These are phyloP conservation scores for Gallinago paraguaiae DNA, from an alignment of 2,113 vertebrate species.

Conservation along the genomic window DNA sequence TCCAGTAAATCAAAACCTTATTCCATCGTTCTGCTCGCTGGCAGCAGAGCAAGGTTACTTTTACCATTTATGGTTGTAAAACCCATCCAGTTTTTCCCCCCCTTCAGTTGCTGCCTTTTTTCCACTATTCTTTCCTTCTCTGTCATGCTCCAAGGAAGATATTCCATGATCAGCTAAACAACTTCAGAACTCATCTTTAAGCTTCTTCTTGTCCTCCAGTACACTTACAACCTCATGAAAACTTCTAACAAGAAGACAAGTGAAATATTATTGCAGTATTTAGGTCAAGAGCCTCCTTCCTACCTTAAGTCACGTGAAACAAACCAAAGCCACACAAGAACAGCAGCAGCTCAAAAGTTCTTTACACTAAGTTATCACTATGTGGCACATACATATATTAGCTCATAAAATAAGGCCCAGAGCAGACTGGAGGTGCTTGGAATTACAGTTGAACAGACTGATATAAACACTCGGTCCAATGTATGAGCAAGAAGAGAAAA, in stretches of 20 bases:
- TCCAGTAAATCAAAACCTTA: conserved; percentile 84
- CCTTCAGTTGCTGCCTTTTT: conserved; percentile 61
- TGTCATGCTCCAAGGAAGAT: conserved; percentile 56
- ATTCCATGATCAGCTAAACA: conserved; percentile 69
- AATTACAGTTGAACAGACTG: background rate
- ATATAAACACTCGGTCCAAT: background rate
- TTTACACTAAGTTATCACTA: background rate
- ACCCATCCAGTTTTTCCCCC: conserved; percentile 68
- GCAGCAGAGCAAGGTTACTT: conserved; percentile 71
- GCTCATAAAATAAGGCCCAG: background rate
- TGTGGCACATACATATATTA: background rate
- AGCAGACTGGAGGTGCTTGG: background rate
- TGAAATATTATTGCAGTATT: background rate
- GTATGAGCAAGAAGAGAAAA: background rate
- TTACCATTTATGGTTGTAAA: conserved; percentile 85
- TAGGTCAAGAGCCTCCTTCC: background rate
- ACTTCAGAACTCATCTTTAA: conserved; percentile 15
- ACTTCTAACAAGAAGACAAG: background rate
- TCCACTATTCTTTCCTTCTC: conserved; percentile 50
- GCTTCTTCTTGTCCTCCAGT: background rate
- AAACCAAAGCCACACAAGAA: background rate
- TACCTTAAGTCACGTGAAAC: background rate
- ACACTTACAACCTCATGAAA: conserved; percentile 15
- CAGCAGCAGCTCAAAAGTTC: background rate
- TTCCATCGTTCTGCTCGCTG: conserved; percentile 69